Evolutionary conservation across 2,888 invertebrate species (phyloP), one percentile per base, ranked within the genome.

Genomic region (Aelia acuminata): DNA sequence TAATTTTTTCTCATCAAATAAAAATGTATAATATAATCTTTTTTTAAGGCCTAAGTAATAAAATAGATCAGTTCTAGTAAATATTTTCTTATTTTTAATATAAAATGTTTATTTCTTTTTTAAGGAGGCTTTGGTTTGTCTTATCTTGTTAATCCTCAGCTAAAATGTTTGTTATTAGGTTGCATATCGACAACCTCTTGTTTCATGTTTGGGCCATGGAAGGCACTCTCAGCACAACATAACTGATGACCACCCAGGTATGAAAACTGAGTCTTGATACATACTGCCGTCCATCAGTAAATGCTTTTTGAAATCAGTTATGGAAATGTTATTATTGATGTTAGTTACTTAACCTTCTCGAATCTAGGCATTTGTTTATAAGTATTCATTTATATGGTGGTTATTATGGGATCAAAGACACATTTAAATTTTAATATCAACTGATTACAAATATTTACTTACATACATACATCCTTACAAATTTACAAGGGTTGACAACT

Each of bases 121-220:
- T 7, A n/a, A 18, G 7, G 50, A 8, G n/a, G 22, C n/a, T 53
- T 53, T n/a, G n/a, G n/a, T 35, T 31, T 53, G 31, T 31, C 31
- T 31, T n/a, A 35, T 50, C 20, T 31, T 50, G 1, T 47, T 35
- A 26, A 39, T 53, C 31, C 8, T 43, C 22, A 11, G 35, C 31
- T 63, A 39, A 53, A 53, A 15, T 63, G 35, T 49, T 80, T 87
- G 31, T 84, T 87, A 11, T 84, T 63, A 88, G 89, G 88, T 89
- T 84, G 87, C 88, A 48, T 90, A 89, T 85, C 87, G 89, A 48
- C 89, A 89, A 85, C 89, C 89, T 53, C 84, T 89, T 53, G 90
- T 90, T 87, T 87, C 88, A 35, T 89, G 89, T 87, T 75, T 90
- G 85, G 88, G 89, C 63, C 89, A 88, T n/a, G 80, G 89, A 31